Evolutionary conservation across 1,140 invertebrate genomes (phyloP).

Genomic region (Euschistus heros): DNA sequence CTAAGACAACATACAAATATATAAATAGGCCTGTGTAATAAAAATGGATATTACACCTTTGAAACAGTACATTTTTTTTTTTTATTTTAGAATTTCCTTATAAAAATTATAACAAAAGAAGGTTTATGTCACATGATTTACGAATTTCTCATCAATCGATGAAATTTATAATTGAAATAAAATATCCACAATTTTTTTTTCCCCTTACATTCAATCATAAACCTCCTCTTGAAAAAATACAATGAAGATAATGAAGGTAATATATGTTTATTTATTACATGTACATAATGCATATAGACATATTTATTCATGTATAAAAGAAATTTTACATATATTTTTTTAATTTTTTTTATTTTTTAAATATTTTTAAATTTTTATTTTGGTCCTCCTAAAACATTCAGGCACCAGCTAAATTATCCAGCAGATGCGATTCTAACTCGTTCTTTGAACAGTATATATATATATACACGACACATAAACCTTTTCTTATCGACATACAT

Average conservation of each 20-base stretch:
- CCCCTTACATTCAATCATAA: background rate
- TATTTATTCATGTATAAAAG: slow-evolving; percentile 18
- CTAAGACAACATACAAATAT: background rate
- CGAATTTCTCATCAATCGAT: background rate
- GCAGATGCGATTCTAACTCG: slow-evolving; percentile 19
- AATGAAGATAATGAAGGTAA: slow-evolving; percentile 8
- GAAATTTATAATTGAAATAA: background rate
- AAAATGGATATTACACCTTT: slow-evolving; percentile 14
- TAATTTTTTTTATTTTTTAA: slow-evolving; percentile 4
- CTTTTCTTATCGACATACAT: background rate
- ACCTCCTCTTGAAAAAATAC: background rate
- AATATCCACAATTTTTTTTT: background rate
- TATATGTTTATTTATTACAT: slow-evolving; percentile 6
- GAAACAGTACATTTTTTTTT: background rate
- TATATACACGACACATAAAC: slow-evolving; percentile 9
- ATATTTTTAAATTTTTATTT: slow-evolving; percentile 15
- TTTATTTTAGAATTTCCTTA: background rate
- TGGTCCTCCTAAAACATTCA: slow-evolving; percentile 24
- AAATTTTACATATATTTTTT: slow-evolving; percentile 8
- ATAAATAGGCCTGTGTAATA: slow-evolving; percentile 20
- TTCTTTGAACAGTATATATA: slow-evolving; percentile 6
- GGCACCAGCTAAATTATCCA: slow-evolving; percentile 21
- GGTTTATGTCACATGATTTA: background rate
- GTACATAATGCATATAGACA: background rate
- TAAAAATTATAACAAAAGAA: slow-evolving; percentile 6